Evolutionary conservation across 2,888 invertebrate genomes (phyloP).

Genomic region (Nudaria mundana): DNA sequence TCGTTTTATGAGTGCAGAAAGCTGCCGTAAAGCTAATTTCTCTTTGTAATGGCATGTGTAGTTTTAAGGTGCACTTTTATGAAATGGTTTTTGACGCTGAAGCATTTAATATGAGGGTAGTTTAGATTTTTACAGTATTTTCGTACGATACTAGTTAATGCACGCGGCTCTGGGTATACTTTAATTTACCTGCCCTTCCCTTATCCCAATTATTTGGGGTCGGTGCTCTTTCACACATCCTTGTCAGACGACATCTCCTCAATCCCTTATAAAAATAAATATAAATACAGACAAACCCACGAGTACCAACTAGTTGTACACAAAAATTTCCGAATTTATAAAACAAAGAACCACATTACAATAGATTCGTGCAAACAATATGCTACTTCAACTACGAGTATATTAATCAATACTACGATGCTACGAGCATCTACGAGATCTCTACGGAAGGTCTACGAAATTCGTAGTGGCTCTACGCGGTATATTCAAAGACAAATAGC

Average conservation of each 20-base stretch:
- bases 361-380: neutral
- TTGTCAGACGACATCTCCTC: no score
- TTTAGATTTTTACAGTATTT: neutral
- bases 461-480: conserved; percentile 24
- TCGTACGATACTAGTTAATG: neutral
- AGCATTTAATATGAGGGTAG: conserved; percentile 1
- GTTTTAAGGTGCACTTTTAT: conserved; percentile 18
- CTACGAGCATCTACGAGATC: conserved; percentile 14
- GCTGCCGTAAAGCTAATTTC: conserved; percentile 15
- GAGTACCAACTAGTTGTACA: no score
- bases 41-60: conserved; percentile 14
- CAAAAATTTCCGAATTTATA: no score
- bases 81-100: conserved; percentile 3
- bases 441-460: no score
- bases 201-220: no score
- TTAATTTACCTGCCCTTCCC: no score
- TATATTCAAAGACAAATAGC: conserved; percentile 13
- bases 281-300: no score
- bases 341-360: neutral
- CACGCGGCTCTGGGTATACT: no score
- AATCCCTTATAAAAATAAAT: no score
- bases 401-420: conserved; percentile 1
- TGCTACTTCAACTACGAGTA: neutral
- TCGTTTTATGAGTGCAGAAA: conserved; percentile 18
- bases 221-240: no score